Conservation (phyloP, 2,888 invertebrate genomes). For the Cephalotes varians region DNA sequence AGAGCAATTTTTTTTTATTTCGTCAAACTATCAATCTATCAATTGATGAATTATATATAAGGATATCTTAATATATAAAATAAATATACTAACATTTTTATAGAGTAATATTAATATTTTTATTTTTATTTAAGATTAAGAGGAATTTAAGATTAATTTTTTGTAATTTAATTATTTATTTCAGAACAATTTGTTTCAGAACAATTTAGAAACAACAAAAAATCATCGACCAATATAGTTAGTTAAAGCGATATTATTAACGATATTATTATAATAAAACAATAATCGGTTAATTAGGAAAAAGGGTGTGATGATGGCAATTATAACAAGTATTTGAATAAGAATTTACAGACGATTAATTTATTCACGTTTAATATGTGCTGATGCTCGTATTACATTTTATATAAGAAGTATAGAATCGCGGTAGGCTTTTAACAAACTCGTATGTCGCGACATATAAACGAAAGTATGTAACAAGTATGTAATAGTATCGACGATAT, state of each 20-base stretch:
- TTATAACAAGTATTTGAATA: conserved; percentile 31
- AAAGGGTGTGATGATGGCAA: not conserved
- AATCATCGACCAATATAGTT: not conserved
- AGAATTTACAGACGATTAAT: conserved; percentile 80
- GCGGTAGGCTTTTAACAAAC: conserved; percentile 72
- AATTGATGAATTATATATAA: not conserved
- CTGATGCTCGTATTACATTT: conserved; percentile 76
- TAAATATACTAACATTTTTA: not conserved
- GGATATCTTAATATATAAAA: not conserved
- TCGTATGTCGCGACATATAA: conserved; percentile 65
- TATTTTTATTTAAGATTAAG: not conserved
- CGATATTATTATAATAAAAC: not conserved
- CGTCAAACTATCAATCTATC: no score
- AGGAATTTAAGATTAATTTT: not conserved
- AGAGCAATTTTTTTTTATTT: no score
- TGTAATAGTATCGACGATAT: conserved; percentile 72
- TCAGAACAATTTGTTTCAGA: no score
- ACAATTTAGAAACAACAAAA: not conserved
- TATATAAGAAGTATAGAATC: conserved; percentile 78
- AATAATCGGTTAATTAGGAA: not conserved
- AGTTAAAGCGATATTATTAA: not conserved
- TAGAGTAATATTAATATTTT: not conserved
- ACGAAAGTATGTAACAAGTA: conserved; percentile 63
- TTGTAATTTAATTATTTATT: not conserved
- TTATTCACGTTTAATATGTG: conserved; percentile 78